Conservation (phyloP, 2,113 vertebrate species). For the Odocoileus virginianus region DNA sequence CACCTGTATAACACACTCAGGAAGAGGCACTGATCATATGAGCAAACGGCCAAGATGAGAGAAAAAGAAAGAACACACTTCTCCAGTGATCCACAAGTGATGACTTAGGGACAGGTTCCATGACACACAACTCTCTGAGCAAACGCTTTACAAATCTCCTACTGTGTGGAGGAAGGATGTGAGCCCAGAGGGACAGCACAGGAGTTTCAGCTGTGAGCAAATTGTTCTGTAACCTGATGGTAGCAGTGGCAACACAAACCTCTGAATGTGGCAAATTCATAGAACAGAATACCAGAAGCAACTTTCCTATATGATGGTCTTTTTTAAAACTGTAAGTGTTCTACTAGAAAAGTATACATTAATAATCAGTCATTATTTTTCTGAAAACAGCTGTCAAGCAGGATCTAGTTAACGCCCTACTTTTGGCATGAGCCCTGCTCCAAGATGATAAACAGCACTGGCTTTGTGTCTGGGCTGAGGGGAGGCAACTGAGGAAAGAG, state of each 20-base stretch:
- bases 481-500: neutral
- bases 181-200: neutral
- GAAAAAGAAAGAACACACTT: neutral
- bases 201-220: neutral
- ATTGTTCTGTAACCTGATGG: neutral
- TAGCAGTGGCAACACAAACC: neutral
- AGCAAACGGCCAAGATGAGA: neutral
- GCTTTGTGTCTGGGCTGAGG: neutral
- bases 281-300: neutral
- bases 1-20: too few relatives aligned
- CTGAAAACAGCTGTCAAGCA: neutral
- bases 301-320: neutral
- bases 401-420: neutral
- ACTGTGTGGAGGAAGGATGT: neutral
- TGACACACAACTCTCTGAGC: neutral
- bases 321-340: neutral
- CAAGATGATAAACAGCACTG: neutral
- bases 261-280: neutral
- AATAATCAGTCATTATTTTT: constrained; percentile 23
- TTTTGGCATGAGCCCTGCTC: neutral
- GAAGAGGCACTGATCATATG: neutral
- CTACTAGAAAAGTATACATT: neutral
- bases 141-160: neutral
- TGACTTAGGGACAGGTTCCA: neutral
- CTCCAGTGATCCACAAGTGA: neutral